phyloP scores from a whole-genome alignment of 1,140 invertebrate genomes.

The Brachionus rotundiformis region DNA sequence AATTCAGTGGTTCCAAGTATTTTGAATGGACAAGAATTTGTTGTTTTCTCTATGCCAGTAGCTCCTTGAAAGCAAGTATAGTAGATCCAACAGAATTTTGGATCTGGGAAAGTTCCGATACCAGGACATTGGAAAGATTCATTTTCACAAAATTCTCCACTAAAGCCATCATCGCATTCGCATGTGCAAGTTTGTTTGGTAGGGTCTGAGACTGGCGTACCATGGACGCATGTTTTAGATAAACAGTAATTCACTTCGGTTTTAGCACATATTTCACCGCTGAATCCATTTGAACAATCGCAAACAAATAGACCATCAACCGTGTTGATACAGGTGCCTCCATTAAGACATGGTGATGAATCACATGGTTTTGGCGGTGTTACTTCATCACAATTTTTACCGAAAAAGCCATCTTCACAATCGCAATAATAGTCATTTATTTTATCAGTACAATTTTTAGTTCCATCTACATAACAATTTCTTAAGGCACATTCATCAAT shows the following conservation, averaged over 20 bases:
- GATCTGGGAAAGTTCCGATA: slow-evolving; percentile 1
- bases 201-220: background rate
- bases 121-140: background rate
- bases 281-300: slow-evolving; percentile 23
- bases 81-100: slow-evolving; percentile 18
- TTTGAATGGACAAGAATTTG: slow-evolving; percentile 8
- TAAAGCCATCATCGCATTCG: background rate
- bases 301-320: slow-evolving; percentile 36
- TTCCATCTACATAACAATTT: background rate
- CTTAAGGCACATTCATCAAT: slow-evolving; percentile 51
- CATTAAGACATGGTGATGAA: slow-evolving; percentile 37
- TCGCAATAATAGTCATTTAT: slow-evolving; percentile 83
- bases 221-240: background rate
- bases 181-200: background rate
- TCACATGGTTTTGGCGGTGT: background rate
- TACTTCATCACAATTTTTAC: slow-evolving; percentile 13
- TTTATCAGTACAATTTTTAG: slow-evolving; percentile 68
- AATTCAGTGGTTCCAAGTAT: background rate
- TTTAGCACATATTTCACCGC: background rate
- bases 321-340: slow-evolving; percentile 28
- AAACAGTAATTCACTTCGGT: background rate
- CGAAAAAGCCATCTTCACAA: slow-evolving; percentile 70
- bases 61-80: background rate
- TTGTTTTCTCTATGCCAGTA: background rate
- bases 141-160: background rate